Evolutionary conservation across 2,888 invertebrate genomes (phyloP).

Genomic region (Azorinus chamasolen): DNA sequence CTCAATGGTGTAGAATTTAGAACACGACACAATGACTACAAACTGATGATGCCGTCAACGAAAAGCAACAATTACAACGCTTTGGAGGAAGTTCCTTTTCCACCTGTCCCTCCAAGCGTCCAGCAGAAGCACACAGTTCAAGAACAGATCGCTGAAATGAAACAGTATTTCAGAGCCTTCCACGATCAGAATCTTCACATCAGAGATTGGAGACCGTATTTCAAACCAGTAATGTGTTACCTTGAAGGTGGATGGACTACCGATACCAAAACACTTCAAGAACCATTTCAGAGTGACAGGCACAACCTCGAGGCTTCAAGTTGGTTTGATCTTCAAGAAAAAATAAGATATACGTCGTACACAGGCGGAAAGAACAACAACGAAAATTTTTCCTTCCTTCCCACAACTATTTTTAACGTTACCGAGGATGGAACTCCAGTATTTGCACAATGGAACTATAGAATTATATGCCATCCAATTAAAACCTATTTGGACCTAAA

Average conservation of each 20-base stretch:
- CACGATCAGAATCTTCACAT: constrained; percentile 67
- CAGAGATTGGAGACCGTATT: constrained; percentile 77
- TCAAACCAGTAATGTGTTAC: constrained; percentile 78
- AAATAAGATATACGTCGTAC: constrained; percentile 73
- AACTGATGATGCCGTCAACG: constrained; percentile 71
- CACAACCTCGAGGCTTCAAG: constrained; percentile 76
- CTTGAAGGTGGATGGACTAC: constrained; percentile 81
- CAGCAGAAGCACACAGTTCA: constrained; percentile 57
- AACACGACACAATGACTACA: constrained; percentile 83
- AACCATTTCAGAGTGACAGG: constrained; percentile 80
- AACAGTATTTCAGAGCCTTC: constrained; percentile 81
- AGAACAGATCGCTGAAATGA: constrained; percentile 77
- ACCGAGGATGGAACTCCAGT: constrained; percentile 55
- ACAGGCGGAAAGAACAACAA: constrained; percentile 72
- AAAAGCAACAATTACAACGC: constrained; percentile 61
- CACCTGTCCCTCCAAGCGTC: constrained; percentile 76
- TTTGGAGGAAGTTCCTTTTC: constrained; percentile 76
- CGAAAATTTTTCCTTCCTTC: constrained; percentile 79
- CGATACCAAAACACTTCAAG: constrained; percentile 67
- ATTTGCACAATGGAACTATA: constrained; percentile 78
- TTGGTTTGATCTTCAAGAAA: constrained; percentile 78
- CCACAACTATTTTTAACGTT: constrained; percentile 70
- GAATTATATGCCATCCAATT: constrained; percentile 74
- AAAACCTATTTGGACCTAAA: constrained; percentile 59
- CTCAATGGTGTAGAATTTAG: constrained; percentile 82